A percentile compares a stretch with the other conserved stretches of the same genome.
phyloP scores from a whole-genome alignment of 2,113 vertebrate species.

The Poecilia latipinna region DNA sequence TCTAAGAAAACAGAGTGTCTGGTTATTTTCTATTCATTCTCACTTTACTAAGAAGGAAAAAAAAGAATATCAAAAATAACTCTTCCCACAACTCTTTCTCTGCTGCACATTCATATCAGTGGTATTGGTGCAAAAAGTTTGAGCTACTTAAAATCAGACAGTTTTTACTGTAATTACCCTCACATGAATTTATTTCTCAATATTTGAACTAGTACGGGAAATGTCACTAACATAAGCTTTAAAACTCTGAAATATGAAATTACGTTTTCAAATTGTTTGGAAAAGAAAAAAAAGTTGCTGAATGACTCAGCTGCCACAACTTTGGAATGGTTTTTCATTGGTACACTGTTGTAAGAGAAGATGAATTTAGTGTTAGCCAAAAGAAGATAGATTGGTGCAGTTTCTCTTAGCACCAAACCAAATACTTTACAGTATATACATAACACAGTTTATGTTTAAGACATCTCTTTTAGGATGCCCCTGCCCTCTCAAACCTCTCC shows the following conservation, averaged over 20 bases:
- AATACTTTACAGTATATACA: slow-evolving; percentile 32
- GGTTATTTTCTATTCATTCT: slow-evolving; percentile 24
- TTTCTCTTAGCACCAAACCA: slow-evolving; percentile 14
- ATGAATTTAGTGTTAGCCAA: too few relatives aligned
- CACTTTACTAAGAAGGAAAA: slow-evolving; percentile 10
- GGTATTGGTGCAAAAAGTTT: background rate
- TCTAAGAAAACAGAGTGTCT: slow-evolving; percentile 34
- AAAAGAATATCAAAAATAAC: slow-evolving; percentile 25
- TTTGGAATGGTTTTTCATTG: background rate
- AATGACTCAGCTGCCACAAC: background rate
- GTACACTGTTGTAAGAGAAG: background rate
- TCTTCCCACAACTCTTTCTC: slow-evolving; percentile 38
- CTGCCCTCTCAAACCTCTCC: slow-evolving; percentile 20
- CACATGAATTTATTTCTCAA: background rate
- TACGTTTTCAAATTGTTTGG: background rate
- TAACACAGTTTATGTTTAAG: slow-evolving; percentile 19
- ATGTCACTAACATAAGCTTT: background rate
- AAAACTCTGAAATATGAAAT: background rate
- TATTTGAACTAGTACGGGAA: background rate
- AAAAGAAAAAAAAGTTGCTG: background rate
- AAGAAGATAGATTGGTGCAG: background rate
- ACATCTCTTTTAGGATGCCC: slow-evolving; percentile 3
- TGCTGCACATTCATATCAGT: slow-evolving; percentile 4
- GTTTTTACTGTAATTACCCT: background rate
- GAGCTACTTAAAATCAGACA: too few relatives aligned